Percentiles rank a stretch among this genome's conserved stretches.
phyloP scores from a whole-genome alignment of 2,888 invertebrate genomes.

The Calameuta idolon region DNA sequence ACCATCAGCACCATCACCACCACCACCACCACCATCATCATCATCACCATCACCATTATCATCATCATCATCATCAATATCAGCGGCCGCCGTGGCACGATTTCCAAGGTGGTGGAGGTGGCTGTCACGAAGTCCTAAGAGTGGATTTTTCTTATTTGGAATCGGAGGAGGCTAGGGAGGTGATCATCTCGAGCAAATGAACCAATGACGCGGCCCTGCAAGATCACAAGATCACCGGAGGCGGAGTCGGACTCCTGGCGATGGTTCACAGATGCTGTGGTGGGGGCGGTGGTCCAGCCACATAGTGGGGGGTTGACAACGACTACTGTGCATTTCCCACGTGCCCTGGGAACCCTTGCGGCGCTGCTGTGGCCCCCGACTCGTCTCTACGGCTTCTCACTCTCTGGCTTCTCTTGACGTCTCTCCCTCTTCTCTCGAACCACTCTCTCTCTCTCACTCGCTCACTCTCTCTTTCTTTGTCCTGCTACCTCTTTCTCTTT shows the following conservation, averaged over 20 bases:
- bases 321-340: constrained; percentile 77
- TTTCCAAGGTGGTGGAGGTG: constrained; percentile 39
- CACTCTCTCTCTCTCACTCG: constrained; percentile 33
- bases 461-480: constrained; percentile 2
- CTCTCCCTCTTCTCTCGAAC: constrained; percentile 10
- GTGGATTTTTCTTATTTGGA: background rate
- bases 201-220: constrained; percentile 51
- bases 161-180: constrained; percentile 11
- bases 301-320: constrained; percentile 64
- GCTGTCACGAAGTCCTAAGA: constrained; percentile 25
- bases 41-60: background rate
- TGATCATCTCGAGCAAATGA: constrained; percentile 29
- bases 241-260: constrained; percentile 49
- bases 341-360: constrained; percentile 70
- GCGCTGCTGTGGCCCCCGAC: constrained; percentile 66
- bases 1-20: too few relatives aligned
- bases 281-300: constrained; percentile 56
- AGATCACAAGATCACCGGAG: constrained; percentile 50
- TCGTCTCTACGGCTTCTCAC: constrained; percentile 5
- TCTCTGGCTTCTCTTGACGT: constrained; percentile 8
- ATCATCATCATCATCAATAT: background rate
- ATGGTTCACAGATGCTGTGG: constrained; percentile 47
- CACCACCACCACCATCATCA: too few relatives aligned
- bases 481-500: constrained; percentile 1
- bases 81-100: background rate